Conservation (phyloP, 2,797 vertebrate species). For the Coreius guichenoti region DNA sequence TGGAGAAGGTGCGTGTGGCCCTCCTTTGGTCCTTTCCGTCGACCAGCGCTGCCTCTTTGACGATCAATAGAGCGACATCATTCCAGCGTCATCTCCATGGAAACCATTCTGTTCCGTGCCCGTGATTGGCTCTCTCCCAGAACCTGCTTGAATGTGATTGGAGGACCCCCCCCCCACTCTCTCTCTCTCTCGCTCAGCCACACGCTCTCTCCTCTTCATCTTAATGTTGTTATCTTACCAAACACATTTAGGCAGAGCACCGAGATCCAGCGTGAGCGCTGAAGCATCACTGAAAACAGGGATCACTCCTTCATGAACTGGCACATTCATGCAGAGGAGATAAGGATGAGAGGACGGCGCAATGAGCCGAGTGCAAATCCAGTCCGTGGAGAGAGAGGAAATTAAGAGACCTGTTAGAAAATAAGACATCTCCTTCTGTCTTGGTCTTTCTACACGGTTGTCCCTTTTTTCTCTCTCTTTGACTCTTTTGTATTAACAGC, state of each 20-base stretch:
- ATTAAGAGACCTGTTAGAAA: slow-evolving; percentile 47
- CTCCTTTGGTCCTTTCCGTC: slow-evolving; percentile 66
- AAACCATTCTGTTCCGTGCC: slow-evolving; percentile 74
- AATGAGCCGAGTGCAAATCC: slow-evolving; percentile 23
- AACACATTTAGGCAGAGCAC: slow-evolving; percentile 68
- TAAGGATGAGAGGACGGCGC: slow-evolving; percentile 16
- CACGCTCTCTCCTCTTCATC: slow-evolving; percentile 70
- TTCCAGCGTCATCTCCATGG: slow-evolving; percentile 88
- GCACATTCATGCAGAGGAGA: slow-evolving; percentile 53
- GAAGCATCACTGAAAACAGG: slow-evolving; percentile 61
- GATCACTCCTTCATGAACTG: slow-evolving; percentile 23
- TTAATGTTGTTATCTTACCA: slow-evolving; percentile 67
- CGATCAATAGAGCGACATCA: slow-evolving; percentile 84
- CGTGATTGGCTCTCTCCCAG: slow-evolving; percentile 78
- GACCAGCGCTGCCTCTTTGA: slow-evolving; percentile 75
- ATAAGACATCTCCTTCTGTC: slow-evolving; percentile 58
- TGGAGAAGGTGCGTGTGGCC: slow-evolving; percentile 39
- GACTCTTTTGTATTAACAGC: slow-evolving; percentile 9
- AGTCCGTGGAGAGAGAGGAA: slow-evolving; percentile 21
- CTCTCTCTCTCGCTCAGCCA: slow-evolving; percentile 67
- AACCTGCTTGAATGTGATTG: slow-evolving; percentile 79
- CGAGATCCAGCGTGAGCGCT: slow-evolving; percentile 56
- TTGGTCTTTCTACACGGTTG: slow-evolving; percentile 53
- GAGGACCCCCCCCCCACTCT: slow-evolving; percentile 70
- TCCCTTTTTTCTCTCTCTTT: slow-evolving; percentile 39